Percentiles rank a stretch among this genome's conserved stretches.
Evolutionary conservation across 2,888 invertebrate genomes (phyloP).

Genomic region (Ptychoptera albimana): DNA sequence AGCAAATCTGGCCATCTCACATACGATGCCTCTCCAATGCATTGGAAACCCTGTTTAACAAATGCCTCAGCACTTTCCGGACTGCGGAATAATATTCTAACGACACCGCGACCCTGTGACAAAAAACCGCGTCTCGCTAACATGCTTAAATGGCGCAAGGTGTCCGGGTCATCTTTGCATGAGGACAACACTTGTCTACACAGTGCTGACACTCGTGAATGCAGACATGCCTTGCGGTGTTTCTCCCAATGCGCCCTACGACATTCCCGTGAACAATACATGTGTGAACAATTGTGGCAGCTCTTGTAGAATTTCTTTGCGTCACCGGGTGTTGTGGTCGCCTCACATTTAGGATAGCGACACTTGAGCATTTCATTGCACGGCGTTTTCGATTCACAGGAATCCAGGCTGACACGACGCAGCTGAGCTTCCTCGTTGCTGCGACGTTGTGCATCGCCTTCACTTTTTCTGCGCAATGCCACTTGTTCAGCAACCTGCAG

Average conservation of each 20-base stretch:
- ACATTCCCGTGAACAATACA: slow-evolving; percentile 86
- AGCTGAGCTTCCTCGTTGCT: slow-evolving; percentile 11
- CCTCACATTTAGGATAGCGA: slow-evolving; percentile 66
- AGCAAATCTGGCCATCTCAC: slow-evolving; percentile 72
- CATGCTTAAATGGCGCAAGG: slow-evolving; percentile 61
- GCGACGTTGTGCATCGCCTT: slow-evolving; percentile 36
- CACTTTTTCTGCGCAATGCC: slow-evolving; percentile 40
- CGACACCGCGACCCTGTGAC: slow-evolving; percentile 75
- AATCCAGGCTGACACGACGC: slow-evolving; percentile 48
- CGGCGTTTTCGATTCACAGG: slow-evolving; percentile 29
- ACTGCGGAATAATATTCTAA: slow-evolving; percentile 79
- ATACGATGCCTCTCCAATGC: slow-evolving; percentile 68
- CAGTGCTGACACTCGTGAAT: slow-evolving; percentile 76
- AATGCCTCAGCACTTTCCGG: slow-evolving; percentile 76
- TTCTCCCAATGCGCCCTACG: slow-evolving; percentile 85
- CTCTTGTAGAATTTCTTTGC: slow-evolving; percentile 76
- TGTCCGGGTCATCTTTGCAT: slow-evolving; percentile 61
- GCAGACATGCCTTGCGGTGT: slow-evolving; percentile 78
- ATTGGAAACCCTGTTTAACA: slow-evolving; percentile 57
- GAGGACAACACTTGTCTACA: slow-evolving; percentile 73
- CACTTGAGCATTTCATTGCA: slow-evolving; percentile 42
- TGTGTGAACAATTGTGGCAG: slow-evolving; percentile 87
- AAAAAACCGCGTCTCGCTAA: slow-evolving; percentile 73
- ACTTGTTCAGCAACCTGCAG: slow-evolving; percentile 16
- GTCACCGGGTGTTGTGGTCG: slow-evolving; percentile 51